A percentile compares a stretch with the other conserved stretches of the same genome.
These are phyloP conservation scores for Pithys albifrons DNA, from an alignment of 2,113 vertebrate genomes.

Conservation along the genomic window DNA sequence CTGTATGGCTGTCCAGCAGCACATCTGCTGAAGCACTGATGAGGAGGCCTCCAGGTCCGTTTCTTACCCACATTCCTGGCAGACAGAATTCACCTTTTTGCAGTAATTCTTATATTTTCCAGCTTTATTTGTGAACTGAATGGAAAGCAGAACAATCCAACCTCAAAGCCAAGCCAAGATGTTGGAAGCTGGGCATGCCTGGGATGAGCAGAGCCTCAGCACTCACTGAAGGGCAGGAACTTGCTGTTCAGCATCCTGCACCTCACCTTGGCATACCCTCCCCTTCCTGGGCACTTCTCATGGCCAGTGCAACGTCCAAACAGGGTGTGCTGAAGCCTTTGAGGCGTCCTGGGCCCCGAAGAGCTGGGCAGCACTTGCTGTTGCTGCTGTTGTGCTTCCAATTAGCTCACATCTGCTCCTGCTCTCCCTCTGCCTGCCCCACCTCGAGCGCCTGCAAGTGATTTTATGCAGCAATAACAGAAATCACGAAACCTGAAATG, in stretches of 20 bases:
- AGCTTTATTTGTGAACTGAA: not conserved
- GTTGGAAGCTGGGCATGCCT: not conserved
- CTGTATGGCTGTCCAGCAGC: not conserved
- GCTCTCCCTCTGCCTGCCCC: not conserved
- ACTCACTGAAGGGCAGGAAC: rapidly evolving
- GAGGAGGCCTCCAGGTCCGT: rapidly evolving
- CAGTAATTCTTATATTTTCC: not conserved
- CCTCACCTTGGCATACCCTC: not conserved
- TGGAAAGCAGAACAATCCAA: not conserved
- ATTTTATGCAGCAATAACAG: constrained; percentile 65
- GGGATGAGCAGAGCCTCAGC: rapidly evolving
- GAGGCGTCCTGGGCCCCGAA: not conserved
- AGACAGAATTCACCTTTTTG: not conserved
- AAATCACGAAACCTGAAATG: constrained; percentile 67
- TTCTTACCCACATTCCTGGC: not conserved
- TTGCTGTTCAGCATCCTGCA: rapidly evolving
- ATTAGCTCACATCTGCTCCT: constrained; percentile 47
- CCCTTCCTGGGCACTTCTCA: not conserved
- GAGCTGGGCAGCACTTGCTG: not conserved
- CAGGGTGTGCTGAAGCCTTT: not conserved
- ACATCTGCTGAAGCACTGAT: not conserved
- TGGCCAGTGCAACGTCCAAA: not conserved
- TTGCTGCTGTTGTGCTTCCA: constrained; percentile 50
- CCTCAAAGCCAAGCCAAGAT: not conserved
- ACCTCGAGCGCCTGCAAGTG: constrained; percentile 51